Percentiles rank a stretch among this genome's conserved stretches.
Evolutionary conservation across 1,140 invertebrate species (phyloP).

Genomic region (Sogatella furcifera): DNA sequence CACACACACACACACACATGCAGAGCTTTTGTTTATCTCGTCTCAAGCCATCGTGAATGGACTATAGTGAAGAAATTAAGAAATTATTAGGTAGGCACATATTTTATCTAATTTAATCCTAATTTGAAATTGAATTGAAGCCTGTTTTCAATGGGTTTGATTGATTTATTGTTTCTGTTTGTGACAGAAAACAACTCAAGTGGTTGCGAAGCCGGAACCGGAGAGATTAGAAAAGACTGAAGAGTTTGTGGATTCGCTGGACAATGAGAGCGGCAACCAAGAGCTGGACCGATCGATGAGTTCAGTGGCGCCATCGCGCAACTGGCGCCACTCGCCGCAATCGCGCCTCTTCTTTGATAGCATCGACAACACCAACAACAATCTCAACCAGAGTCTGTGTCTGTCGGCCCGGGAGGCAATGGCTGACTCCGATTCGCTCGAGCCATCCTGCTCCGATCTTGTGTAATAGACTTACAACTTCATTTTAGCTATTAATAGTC

Average conservation of each 20-base stretch:
- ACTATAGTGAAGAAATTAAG: too few relatives aligned
- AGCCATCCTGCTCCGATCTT: conserved; percentile 20
- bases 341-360: conserved; percentile 38
- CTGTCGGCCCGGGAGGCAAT: conserved; percentile 37
- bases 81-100: too few relatives aligned
- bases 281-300: conserved; percentile 7
- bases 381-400: conserved; percentile 32
- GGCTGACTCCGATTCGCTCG: conserved; percentile 44
- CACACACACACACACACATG: too few relatives aligned
- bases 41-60: too few relatives aligned
- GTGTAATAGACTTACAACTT: neutral
- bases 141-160: too few relatives aligned
- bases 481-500: too few relatives aligned
- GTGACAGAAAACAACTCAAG: neutral
- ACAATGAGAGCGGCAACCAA: neutral
- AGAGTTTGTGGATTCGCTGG: conserved; percentile 4
- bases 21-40: too few relatives aligned
- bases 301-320: neutral
- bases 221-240: neutral
- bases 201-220: neutral
- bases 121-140: too few relatives aligned
- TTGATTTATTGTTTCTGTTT: neutral
- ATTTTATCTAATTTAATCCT: too few relatives aligned
- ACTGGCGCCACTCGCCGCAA: conserved; percentile 9
- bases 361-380: conserved; percentile 35